These are phyloP conservation scores for Pomacea maculata DNA, from an alignment of 1,140 invertebrate species.

Conservation along the genomic window DNA sequence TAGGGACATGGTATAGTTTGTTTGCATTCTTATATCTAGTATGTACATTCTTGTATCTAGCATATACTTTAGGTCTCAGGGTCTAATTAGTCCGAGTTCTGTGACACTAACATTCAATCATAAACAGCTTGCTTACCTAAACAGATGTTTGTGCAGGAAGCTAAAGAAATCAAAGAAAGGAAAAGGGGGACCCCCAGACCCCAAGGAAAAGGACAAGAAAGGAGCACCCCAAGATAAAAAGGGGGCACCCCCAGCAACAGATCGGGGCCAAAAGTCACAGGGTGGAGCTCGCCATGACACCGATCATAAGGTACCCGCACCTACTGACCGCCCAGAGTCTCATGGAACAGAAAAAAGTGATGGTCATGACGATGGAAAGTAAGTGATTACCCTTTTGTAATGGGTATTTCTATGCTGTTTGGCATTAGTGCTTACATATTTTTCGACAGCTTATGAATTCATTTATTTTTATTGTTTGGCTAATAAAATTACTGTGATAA, in stretches of 20 bases:
- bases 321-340: slow-evolving; percentile 59
- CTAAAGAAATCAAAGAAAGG: slow-evolving; percentile 28
- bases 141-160: slow-evolving; percentile 1
- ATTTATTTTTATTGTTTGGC: no score
- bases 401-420: background rate
- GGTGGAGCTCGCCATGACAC: slow-evolving; percentile 47
- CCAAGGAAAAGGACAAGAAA: slow-evolving; percentile 52
- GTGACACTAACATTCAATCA: no score
- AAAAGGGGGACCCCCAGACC: slow-evolving; percentile 31
- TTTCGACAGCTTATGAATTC: background rate
- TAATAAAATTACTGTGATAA: no score
- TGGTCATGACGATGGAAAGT: slow-evolving; percentile 52
- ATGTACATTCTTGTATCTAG: background rate
- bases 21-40: background rate
- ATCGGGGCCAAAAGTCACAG: slow-evolving; percentile 36
- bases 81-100: no score
- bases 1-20: background rate
- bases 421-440: background rate
- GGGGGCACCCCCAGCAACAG: slow-evolving; percentile 33
- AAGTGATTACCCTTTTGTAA: slow-evolving; percentile 27
- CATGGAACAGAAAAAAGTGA: slow-evolving; percentile 62
- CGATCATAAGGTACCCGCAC: slow-evolving; percentile 48
- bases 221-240: slow-evolving; percentile 49
- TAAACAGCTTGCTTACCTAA: background rate
- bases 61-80: no score